These are phyloP conservation scores for Norana najaformis DNA, from an alignment of 2,888 invertebrate species.

Conservation along the genomic window DNA sequence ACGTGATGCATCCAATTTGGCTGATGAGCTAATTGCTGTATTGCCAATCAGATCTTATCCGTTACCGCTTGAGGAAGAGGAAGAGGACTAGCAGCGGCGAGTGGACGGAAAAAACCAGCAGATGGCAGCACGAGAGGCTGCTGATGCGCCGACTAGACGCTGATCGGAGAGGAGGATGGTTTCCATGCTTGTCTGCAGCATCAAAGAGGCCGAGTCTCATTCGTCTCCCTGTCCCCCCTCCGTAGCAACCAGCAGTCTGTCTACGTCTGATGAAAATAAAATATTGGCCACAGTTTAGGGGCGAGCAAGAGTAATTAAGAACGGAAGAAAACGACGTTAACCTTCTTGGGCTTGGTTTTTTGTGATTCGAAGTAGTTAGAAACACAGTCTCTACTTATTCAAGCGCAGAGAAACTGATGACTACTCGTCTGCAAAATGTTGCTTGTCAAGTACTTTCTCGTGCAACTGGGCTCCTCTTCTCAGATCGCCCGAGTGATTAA, in stretches of 20 bases:
- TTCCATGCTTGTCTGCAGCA: background rate
- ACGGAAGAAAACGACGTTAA: constrained; percentile 10
- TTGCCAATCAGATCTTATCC: background rate
- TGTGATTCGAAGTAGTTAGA: background rate
- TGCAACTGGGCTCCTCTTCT: background rate
- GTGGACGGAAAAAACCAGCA: background rate
- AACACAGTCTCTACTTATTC: background rate
- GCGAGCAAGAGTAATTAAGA: background rate
- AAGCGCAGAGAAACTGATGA: background rate
- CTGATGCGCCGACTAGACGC: background rate
- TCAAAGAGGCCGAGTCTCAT: background rate
- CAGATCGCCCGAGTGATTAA: background rate
- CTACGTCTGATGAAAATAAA: background rate
- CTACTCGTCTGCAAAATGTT: background rate
- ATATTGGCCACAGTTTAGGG: background rate
- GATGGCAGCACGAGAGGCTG: background rate
- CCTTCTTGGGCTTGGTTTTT: background rate
- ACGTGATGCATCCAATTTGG: background rate
- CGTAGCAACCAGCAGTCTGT: background rate
- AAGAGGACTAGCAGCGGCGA: background rate
- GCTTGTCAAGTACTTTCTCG: background rate
- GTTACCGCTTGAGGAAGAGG: background rate
- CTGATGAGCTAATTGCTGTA: background rate
- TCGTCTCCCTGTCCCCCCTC: background rate
- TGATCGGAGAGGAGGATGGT: background rate